These are phyloP conservation scores for Pseudochaenichthys georgianus DNA, from an alignment of 2,797 vertebrate species.

Conservation along the genomic window DNA sequence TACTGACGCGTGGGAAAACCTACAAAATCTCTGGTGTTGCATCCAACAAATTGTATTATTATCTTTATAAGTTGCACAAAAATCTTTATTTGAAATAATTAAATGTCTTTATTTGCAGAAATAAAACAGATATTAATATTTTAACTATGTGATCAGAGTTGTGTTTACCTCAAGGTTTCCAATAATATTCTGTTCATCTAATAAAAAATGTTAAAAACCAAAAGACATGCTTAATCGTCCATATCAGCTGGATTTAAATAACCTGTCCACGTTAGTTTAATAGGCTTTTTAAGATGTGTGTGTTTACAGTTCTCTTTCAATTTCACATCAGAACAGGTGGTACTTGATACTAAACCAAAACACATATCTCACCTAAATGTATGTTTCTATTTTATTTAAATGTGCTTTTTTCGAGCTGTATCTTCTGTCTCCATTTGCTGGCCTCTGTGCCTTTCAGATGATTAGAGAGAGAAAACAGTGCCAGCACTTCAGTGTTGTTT, in stretches of 20 bases:
- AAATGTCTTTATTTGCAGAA: slow-evolving; percentile 30
- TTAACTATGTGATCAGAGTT: slow-evolving; percentile 26
- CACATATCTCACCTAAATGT: not conserved
- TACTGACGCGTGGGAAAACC: not conserved
- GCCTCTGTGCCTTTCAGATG: not conserved
- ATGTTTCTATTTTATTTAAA: not conserved
- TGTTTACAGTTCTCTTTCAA: not conserved
- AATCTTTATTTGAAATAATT: slow-evolving; percentile 35
- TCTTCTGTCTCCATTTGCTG: slow-evolving; percentile 2
- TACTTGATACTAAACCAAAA: not conserved
- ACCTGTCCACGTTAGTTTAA: not conserved
- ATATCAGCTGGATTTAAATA: slow-evolving; percentile 3
- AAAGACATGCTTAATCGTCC: not conserved
- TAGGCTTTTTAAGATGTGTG: no score
- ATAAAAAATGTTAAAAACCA: slow-evolving; percentile 62
- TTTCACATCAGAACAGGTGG: not conserved
- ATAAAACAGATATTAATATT: slow-evolving; percentile 33
- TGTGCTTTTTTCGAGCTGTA: not conserved
- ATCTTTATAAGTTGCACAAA: slow-evolving; percentile 59
- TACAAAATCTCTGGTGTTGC: slow-evolving; percentile 25
- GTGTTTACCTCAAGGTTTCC: slow-evolving; percentile 35
- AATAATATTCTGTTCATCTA: slow-evolving; percentile 59
- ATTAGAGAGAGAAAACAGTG: slow-evolving; percentile 31
- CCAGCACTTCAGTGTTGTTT: slow-evolving; percentile 52
- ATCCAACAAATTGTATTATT: slow-evolving; percentile 11